These are phyloP conservation scores for Toxostoma redivivum DNA, from an alignment of 2,113 vertebrate genomes.

Conservation along the genomic window DNA sequence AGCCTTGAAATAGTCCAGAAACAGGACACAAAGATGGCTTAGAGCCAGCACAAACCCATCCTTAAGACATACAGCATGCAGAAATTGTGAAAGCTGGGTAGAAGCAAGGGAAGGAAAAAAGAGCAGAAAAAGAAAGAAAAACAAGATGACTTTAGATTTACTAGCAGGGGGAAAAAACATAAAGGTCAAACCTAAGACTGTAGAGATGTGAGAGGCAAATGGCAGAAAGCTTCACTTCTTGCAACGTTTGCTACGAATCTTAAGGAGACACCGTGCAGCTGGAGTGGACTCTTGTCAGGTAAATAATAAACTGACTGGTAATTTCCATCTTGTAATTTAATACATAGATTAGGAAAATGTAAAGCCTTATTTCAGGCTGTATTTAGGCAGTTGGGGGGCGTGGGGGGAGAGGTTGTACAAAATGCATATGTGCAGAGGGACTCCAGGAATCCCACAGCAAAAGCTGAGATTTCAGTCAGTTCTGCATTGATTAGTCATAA, in stretches of 20 bases:
- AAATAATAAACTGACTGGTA: not conserved
- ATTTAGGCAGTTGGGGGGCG: fast-evolving
- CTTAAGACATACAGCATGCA: not conserved
- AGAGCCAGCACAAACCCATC: slow-evolving; percentile 1
- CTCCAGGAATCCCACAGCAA: not conserved
- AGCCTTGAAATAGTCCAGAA: slow-evolving; percentile 4
- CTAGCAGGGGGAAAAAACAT: not conserved
- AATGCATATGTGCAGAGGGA: not conserved
- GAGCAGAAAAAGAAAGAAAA: not conserved
- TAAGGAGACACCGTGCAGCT: not conserved
- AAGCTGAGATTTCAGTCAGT: not conserved
- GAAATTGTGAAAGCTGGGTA: not conserved
- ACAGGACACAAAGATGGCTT: slow-evolving; percentile 40
- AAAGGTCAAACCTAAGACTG: slow-evolving; percentile 12
- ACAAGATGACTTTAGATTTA: not conserved
- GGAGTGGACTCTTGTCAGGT: not conserved
- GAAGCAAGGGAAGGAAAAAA: not conserved
- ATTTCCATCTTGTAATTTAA: not conserved
- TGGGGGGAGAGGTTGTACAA: no score
- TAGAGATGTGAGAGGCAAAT: not conserved
- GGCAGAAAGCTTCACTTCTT: not conserved
- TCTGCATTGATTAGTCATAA: not conserved
- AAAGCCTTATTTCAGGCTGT: not conserved
- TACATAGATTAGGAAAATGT: not conserved
- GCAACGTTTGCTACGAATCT: not conserved